Base-by-base conservation (phyloP, 2,113 vertebrate genomes). In the Rutilus rutilus region DNA sequence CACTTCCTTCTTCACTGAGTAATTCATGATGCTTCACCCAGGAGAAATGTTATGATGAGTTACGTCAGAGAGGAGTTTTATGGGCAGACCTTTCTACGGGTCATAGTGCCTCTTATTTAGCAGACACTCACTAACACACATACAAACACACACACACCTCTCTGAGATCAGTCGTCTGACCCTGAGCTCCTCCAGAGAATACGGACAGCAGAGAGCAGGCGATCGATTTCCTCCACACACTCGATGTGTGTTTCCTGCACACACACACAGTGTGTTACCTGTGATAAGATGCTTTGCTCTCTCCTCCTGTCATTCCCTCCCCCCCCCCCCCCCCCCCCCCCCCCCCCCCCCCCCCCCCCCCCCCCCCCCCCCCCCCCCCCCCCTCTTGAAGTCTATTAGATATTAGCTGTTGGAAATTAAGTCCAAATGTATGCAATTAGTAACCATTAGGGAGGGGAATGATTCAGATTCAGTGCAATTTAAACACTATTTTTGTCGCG, bases 11-110 rank as follows among this genome's bases (percentile, higher is more conserved):
- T 85, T 82, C 36, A 79, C 36, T 33, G 82, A 85, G 82, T 88
- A 75, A 87, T 91, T 92, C 67, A 84, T 89, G 89, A 91, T 54
- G 64, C 83, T 87, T 91, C 76, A 89, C 86, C 77, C n/a, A 83
- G 73, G 87, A 76, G 91, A 92, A 89, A 92, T 91, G 39, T 52
- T 52, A 52, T 15, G 50, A 52, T 84, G 83, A 86, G 84, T 82
- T 85, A 89, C 83, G 86, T 45, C 78, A 69, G 71, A 74, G 11
- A 76, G 65, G 27, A 90, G 82, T 87, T 92, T 92, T 91, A 89
- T 86, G 83, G 84, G 62, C 82, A 23, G 69, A 59, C 82, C 39
- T 83, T 79, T 80, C 85, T 78, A 73, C 78, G 82, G 89, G 87
- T 90, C 82, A 73, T 27, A 84, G 76, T 57, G 57, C 17, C 25